Evolutionary conservation across 1,140 invertebrate genomes (phyloP).

Genomic region (Druon quercuslanigerum): DNA sequence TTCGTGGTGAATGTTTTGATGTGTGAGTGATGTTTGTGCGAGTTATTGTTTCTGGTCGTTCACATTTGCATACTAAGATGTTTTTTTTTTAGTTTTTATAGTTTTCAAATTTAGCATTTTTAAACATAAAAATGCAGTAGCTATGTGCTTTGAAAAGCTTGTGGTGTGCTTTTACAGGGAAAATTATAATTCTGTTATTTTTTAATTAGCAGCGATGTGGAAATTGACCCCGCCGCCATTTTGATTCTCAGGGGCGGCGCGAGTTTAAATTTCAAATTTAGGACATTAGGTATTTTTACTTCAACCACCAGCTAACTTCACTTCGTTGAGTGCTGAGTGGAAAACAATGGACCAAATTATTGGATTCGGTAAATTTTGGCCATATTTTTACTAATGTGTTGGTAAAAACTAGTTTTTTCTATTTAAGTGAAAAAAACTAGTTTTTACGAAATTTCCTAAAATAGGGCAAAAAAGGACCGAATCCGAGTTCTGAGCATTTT

Average conservation of each 20-base stretch:
- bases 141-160: background rate
- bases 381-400: too few species aligned
- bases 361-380: too few species aligned
- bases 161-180: background rate
- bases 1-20: background rate
- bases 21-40: background rate
- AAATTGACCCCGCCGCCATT: slow-evolving; percentile 1
- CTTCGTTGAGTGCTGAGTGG: too few species aligned
- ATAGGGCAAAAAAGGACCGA: too few species aligned
- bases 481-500: too few species aligned
- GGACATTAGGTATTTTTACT: too few species aligned
- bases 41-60: background rate
- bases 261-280: background rate
- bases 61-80: slow-evolving; percentile 20
- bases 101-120: background rate
- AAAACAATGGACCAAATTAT: too few species aligned
- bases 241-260: background rate
- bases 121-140: background rate
- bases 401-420: too few species aligned
- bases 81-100: background rate
- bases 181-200: background rate
- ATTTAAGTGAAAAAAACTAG: too few species aligned
- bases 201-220: background rate
- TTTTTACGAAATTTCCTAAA: too few species aligned
- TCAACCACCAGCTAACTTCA: too few species aligned